phyloP scores from a whole-genome alignment of 2,113 vertebrate genomes.

The Mesembrinibis cayennensis region DNA sequence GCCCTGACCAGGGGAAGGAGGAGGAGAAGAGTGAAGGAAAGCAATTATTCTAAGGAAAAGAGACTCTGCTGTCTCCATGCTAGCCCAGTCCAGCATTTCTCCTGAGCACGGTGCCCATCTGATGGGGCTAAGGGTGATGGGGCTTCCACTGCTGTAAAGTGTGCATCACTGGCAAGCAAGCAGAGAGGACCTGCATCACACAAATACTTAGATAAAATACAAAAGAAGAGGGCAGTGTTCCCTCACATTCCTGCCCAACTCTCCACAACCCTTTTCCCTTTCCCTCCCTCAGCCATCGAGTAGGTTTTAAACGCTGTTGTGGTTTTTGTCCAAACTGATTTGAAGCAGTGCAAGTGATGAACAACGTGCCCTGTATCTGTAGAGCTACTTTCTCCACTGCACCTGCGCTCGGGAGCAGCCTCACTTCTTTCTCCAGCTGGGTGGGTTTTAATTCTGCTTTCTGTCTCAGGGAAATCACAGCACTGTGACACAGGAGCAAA shows the following conservation, averaged over 20 bases:
- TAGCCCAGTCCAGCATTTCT: neutral
- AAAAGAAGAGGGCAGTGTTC: neutral
- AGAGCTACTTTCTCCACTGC: neutral
- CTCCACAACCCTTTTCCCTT: neutral
- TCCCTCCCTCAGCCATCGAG: neutral
- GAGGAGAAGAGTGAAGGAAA: neutral
- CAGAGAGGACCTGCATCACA: neutral
- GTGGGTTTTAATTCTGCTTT: constrained; percentile 18
- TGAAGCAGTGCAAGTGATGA: neutral
- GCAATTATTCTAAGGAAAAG: neutral
- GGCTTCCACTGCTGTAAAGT: neutral
- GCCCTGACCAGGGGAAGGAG: neutral
- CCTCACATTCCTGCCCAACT: neutral
- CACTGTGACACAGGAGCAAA: neutral
- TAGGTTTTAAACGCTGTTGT: neutral
- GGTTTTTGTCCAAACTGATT: constrained; percentile 1
- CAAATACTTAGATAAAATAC: neutral
- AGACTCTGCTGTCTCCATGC: neutral
- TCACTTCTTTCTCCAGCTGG: neutral
- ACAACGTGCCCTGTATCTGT: neutral
- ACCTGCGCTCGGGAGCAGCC: neutral
- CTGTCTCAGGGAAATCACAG: neutral
- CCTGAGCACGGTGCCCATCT: accelerated
- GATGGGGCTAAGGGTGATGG: neutral
- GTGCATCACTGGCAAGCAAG: neutral